phyloP scores from a whole-genome alignment of 2,888 invertebrate genomes.

The Pristionchus fissidentatus region DNA sequence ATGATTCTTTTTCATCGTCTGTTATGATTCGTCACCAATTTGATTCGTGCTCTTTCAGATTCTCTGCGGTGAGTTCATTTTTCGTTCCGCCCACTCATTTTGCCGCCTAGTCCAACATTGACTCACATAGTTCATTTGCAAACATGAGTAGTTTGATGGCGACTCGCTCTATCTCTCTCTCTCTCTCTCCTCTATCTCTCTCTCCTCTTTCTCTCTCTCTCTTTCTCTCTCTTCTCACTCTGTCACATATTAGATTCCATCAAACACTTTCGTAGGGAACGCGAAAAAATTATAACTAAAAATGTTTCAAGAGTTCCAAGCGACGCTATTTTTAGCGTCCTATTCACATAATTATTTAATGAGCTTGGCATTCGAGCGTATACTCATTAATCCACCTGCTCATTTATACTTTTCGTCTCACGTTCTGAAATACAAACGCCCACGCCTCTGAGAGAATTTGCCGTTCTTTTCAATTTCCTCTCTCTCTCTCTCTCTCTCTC shows the following conservation, averaged over 20 bases:
- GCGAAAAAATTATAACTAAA: no score
- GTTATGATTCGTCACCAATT: not conserved
- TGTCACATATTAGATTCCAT: not conserved
- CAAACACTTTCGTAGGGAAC: no score
- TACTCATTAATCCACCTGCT: slow-evolving; percentile 5
- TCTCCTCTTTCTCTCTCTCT: not conserved
- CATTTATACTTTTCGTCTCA: not conserved
- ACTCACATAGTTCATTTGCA: slow-evolving; percentile 42
- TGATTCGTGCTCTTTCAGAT: not conserved
- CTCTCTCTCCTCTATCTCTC: not conserved
- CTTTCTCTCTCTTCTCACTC: not conserved
- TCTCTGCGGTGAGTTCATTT: not conserved
- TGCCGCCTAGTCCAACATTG: slow-evolving; percentile 17
- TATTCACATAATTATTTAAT: no score
- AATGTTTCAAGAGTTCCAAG: no score
- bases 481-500: not conserved
- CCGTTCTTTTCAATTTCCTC: not conserved
- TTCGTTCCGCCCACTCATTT: slow-evolving; percentile 21
- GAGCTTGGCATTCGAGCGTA: no score
- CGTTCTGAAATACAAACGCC: not conserved
- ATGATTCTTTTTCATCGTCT: not conserved
- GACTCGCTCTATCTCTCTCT: not conserved
- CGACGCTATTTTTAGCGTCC: no score
- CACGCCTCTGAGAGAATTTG: not conserved
- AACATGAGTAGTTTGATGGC: slow-evolving; percentile 9